These are phyloP conservation scores for Baccha elongata DNA, from an alignment of 2,888 invertebrate genomes.

Conservation along the genomic window DNA sequence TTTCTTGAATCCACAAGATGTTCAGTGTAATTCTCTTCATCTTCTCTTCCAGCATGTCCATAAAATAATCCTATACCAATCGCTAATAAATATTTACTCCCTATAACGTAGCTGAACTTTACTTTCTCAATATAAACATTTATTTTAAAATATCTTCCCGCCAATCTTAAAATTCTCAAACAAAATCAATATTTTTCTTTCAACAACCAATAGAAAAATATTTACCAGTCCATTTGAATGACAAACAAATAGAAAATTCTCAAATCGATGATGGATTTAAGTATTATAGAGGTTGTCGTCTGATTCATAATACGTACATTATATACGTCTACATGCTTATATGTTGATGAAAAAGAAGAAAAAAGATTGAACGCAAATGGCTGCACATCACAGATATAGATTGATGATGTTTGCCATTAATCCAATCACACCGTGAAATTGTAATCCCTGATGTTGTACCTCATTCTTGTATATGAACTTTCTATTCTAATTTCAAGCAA, in stretches of 20 bases:
- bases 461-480: slow-evolving; percentile 23
- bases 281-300: not conserved
- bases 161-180: too few relatives aligned
- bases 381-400: slow-evolving; percentile 41
- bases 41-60: too few relatives aligned
- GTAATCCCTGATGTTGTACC: not conserved
- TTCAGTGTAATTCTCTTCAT: too few relatives aligned
- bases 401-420: slow-evolving; percentile 36
- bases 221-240: slow-evolving; percentile 29
- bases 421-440: slow-evolving; percentile 38
- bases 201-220: too few relatives aligned
- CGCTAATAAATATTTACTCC: too few relatives aligned
- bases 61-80: too few relatives aligned
- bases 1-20: too few relatives aligned
- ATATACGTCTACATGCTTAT: not conserved
- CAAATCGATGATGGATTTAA: slow-evolving; percentile 25
- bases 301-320: too few relatives aligned
- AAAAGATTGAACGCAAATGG: slow-evolving; percentile 30
- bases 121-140: too few relatives aligned
- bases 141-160: too few relatives aligned
- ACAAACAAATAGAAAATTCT: slow-evolving; percentile 16
- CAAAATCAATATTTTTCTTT: too few relatives aligned
- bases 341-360: not conserved
- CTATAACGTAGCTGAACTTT: too few relatives aligned
- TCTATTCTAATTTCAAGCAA: slow-evolving; percentile 32